Percentiles rank a stretch among this genome's conserved stretches.
phyloP scores from a whole-genome alignment of 1,140 invertebrate genomes.

The Tetragonula clypearis region DNA sequence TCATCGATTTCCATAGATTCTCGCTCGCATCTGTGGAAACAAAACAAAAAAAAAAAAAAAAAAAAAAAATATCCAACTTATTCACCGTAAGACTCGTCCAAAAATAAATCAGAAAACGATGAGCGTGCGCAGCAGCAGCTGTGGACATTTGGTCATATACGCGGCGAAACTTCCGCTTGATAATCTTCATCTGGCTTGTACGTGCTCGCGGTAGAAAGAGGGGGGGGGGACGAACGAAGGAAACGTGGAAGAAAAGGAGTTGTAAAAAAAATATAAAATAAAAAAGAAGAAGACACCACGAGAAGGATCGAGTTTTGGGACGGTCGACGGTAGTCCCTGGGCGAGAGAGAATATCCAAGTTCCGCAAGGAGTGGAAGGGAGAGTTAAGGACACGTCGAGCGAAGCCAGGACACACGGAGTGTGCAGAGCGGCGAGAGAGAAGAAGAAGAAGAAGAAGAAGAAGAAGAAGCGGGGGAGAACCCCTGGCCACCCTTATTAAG shows the following conservation, averaged over 20 bases:
- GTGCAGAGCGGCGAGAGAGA: constrained; percentile 8
- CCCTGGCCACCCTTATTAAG: constrained; percentile 81
- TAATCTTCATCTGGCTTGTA: constrained; percentile 58
- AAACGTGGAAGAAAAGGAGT: not conserved
- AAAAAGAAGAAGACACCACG: not conserved
- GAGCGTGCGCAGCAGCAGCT: constrained; percentile 35
- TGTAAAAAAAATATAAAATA: not conserved
- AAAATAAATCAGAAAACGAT: constrained; percentile 50
- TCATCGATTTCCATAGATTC: too few relatives aligned
- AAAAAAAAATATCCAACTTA: not conserved
- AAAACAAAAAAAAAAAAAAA: not conserved
- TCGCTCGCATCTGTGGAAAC: not conserved
- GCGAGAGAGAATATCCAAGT: constrained; percentile 9
- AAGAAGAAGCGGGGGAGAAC: constrained; percentile 69
- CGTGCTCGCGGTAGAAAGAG: constrained; percentile 19
- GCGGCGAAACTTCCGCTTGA: constrained; percentile 62
- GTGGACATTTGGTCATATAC: constrained; percentile 51
- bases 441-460: not conserved
- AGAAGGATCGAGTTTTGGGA: not conserved
- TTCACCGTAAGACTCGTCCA: constrained; percentile 1
- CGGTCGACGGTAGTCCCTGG: constrained; percentile 28
- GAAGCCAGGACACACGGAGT: not conserved
- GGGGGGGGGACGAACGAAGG: not conserved
- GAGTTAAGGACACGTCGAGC: not conserved
- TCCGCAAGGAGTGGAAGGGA: constrained; percentile 19